Evolutionary conservation across 2,888 invertebrate species (phyloP), one percentile per base, ranked within the genome.

Genomic region (Drosophila hamatofila): DNA sequence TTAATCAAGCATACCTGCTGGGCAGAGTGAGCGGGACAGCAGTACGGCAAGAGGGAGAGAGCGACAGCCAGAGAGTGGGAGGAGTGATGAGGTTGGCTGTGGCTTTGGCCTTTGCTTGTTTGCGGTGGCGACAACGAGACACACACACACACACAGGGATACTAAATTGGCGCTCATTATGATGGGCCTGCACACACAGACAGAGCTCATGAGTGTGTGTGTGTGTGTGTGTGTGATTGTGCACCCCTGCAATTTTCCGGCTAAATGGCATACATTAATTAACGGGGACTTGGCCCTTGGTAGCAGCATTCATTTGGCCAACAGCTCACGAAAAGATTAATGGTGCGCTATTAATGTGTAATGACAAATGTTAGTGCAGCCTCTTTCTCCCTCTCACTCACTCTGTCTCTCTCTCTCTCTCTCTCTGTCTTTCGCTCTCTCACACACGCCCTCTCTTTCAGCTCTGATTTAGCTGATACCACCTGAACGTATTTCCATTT

Each of bases 291-390:
- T 66, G 66, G 82, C 69, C 82, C 82, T 80, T 72, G 62, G 69
- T 59, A 64, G 71, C 71, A 78, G 74, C 83, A 88, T 89, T 75
- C 81, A 84, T 76, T 80, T 71, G 68, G 73, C 79, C 67, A 76
- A 58, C 77, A 73, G 75, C 77, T 72, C 83, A 82, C 83, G 72
- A 78, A 89, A 90, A 91, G 91, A 91, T 91, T 91, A 91, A 91
- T 91, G 91, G 82, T 80, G 79, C 83, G 90, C 91, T 91, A 91
- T 91, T 91, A 91, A 91, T 90, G 90, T 88, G 79, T 91, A 91
- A 91, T 91, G 91, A 90, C 90, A 88, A 91, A 91, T 91, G 87
- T 86, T 88, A 86, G 88, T 87, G 78, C 75, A 75, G 70, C 70
- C 69, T 44, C 61, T 54, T 46, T 42, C 39, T 3, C 18, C 0